Evolutionary conservation across 1,140 invertebrate species (phyloP).

Genomic region (Himalopsyche phryganea): DNA sequence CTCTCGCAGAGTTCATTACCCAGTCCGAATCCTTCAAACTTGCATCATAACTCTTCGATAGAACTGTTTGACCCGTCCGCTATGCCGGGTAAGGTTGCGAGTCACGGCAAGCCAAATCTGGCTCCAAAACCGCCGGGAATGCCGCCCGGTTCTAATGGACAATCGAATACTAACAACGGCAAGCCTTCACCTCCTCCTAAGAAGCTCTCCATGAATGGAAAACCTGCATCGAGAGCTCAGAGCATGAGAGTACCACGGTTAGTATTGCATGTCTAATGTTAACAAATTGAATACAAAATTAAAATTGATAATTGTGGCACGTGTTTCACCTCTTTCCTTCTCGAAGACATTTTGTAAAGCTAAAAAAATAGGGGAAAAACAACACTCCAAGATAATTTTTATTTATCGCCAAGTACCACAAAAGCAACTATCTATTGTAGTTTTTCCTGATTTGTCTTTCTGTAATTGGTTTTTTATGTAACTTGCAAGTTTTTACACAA

Average conservation of each 20-base stretch:
- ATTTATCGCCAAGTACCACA: no score
- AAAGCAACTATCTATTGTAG: no score
- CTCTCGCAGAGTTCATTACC: slow-evolving; percentile 29
- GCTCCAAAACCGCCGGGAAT: slow-evolving; percentile 54
- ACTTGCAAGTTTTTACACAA: no score
- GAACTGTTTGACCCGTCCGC: slow-evolving; percentile 40
- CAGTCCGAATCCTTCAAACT: neutral
- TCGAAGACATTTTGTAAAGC: no score
- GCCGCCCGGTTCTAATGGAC: slow-evolving; percentile 22
- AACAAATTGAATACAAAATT: neutral
- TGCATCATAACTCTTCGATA: slow-evolving; percentile 37
- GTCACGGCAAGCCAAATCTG: slow-evolving; percentile 56
- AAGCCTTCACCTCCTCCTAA: slow-evolving; percentile 50
- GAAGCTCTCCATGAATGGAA: slow-evolving; percentile 49
- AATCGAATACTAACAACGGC: slow-evolving; percentile 35
- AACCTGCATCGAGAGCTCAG: slow-evolving; percentile 50
- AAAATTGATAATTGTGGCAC: no score
- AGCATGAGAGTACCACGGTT: slow-evolving; percentile 54
- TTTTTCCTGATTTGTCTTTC: no score
- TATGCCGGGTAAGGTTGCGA: slow-evolving; percentile 36
- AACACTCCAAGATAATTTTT: no score
- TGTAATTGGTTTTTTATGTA: no score
- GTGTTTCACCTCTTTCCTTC: no score
- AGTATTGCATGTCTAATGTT: slow-evolving; percentile 7
- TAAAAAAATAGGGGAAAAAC: no score